Percentiles rank a stretch among this genome's conserved stretches.
Conservation (phyloP, 2,888 invertebrate genomes). For the Meghimatium bilineatum region DNA sequence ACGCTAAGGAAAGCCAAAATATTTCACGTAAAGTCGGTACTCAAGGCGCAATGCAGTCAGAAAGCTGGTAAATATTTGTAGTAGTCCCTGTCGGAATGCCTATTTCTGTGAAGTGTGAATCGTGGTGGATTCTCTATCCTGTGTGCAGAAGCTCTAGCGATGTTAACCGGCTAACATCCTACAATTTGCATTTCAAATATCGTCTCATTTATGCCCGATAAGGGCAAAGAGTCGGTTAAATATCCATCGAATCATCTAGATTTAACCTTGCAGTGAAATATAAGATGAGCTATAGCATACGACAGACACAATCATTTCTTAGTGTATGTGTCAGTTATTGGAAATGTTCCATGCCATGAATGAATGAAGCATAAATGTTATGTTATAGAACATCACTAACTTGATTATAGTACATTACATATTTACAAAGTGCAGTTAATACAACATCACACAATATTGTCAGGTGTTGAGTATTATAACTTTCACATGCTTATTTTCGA, state of each 20-base stretch:
- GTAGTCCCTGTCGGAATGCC: constrained; percentile 18
- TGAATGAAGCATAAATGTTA: too few relatives aligned
- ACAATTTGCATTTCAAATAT: constrained; percentile 34
- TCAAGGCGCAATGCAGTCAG: neutral
- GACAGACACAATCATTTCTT: neutral
- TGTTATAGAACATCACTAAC: too few relatives aligned
- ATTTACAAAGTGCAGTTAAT: too few relatives aligned
- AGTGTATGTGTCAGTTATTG: neutral
- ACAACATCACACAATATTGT: too few relatives aligned
- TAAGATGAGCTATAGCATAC: constrained; percentile 1
- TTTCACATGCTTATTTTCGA: too few relatives aligned
- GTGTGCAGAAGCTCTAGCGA: constrained; percentile 18
- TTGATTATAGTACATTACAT: too few relatives aligned
- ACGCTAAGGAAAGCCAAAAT: constrained; percentile 6
- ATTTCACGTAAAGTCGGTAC: constrained; percentile 12
- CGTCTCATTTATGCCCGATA: constrained; percentile 29
- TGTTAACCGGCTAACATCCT: neutral
- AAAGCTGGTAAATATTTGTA: constrained; percentile 45
- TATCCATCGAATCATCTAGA: constrained; percentile 39
- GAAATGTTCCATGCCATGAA: too few relatives aligned
- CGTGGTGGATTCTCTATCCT: constrained; percentile 26
- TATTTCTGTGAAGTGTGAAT: constrained; percentile 43
- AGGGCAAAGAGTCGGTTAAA: constrained; percentile 40
- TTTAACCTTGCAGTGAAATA: constrained; percentile 10
- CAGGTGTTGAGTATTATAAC: too few relatives aligned